Evolutionary conservation across 2,113 vertebrate species (phyloP), one percentile per base, ranked within the genome.

Genomic region (Hydropotes inermis): DNA sequence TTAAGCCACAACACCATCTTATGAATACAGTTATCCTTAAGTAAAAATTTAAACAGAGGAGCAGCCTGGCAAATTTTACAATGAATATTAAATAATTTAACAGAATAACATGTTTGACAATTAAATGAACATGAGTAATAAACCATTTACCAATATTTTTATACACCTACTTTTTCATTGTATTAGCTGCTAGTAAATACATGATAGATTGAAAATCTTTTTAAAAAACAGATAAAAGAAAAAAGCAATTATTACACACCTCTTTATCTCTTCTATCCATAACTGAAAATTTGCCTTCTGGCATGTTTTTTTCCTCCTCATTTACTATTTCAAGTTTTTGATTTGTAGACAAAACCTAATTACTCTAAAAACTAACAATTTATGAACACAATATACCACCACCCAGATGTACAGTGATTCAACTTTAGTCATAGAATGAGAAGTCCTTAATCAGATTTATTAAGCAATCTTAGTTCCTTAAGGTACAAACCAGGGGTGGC

Each of bases 401-500:
- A 76, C 61, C 58, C 14, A 33, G 74, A 91, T 11, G 27, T 61
- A 89, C 2, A 45, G 45, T 50, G 84, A 89, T 11, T 70, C 17
- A 8, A 79, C 93, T 94, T 87, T 27, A 87, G 55, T 55, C 54
- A 33, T 70, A 87, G 43, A 91, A 82, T 93, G 97, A 84, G 91
- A 96, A 82, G 82, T 19, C 33, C 60, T 96, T 86, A 67, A 95
- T 97, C 93, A 89, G 8, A 92, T 82, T 96, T 88, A 90, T 58
- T 93, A 87, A 91, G 36, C 25, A 61, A 70, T 70, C 70, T 88
- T 86, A n/a, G 28, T 25, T 94, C 93, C 54, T 15, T 9, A 17
- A 86, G 76, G 78, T n/a, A 1, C 43, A 76, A 82, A 78, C 47
- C 89, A 74, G 95, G 97, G 95, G 94, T 91, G 78, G 86, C 58